Conservation (phyloP, 2,888 invertebrate genomes). For the Sturmia bella region DNA sequence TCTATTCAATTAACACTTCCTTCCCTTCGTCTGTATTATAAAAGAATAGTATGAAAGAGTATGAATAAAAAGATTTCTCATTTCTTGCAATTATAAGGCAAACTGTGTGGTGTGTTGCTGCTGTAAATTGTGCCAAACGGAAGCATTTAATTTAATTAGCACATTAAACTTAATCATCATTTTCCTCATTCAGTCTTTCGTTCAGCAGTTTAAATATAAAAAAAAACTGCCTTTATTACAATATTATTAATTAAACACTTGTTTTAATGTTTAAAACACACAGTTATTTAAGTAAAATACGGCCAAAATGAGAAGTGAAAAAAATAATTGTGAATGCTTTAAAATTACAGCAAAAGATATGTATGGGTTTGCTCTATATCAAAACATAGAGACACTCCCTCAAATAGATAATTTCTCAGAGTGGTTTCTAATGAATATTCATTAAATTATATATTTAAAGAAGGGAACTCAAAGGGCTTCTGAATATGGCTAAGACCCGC, state of each 20-base stretch:
- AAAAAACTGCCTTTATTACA: slow-evolving; percentile 2
- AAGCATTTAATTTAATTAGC: slow-evolving; percentile 65
- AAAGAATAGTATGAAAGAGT: background rate
- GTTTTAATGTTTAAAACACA: slow-evolving; percentile 38
- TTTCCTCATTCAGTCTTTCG: background rate
- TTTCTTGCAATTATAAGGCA: slow-evolving; percentile 9
- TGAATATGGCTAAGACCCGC: too few species aligned
- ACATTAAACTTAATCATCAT: slow-evolving; percentile 39
- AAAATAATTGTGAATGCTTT: background rate
- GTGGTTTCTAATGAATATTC: too few species aligned
- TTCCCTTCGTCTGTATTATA: background rate
- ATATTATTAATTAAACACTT: slow-evolving; percentile 46
- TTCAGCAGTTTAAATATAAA: background rate
- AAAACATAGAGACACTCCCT: too few species aligned
- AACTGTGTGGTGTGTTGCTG: slow-evolving; percentile 9
- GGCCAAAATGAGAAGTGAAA: background rate
- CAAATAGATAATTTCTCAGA: too few species aligned
- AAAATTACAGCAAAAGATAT: background rate
- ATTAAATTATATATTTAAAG: too few species aligned
- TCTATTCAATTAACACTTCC: slow-evolving; percentile 34
- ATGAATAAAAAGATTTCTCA: slow-evolving; percentile 32
- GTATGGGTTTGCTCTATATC: too few species aligned
- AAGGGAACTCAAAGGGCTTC: too few species aligned
- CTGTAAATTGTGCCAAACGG: slow-evolving; percentile 64
- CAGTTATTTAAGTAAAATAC: slow-evolving; percentile 44